Evolutionary conservation across 2,888 invertebrate species (phyloP), one percentile per base, ranked within the genome.

Genomic region (Harpalus rufipes): DNA sequence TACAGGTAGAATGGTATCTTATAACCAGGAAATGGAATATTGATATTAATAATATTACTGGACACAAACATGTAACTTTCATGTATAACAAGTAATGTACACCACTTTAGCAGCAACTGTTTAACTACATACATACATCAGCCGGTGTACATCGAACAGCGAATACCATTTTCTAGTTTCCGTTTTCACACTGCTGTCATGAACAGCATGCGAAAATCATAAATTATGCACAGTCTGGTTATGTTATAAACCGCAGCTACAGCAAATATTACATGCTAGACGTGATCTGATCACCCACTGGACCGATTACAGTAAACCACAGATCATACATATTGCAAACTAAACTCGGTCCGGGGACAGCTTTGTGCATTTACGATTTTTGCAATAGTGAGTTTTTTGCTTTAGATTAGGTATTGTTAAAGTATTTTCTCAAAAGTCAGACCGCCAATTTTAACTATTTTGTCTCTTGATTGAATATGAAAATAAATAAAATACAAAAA

Each of bases 141-240:
- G 12, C 44, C 2, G 7, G 12, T 51, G 44, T 51, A 10, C 44
- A 12, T 51, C 12, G 1, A 51, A 51, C 12, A 12, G 5, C 12
- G 1, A 51, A 51, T 4, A 51, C 44, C 12, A 51, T 51, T 51
- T 51, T 51, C 44, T 51, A 51, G 63, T 63, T 63, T 63, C 25
- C 21, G 25, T 63, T 63, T 63, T 63, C 25, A 63, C 63, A 25
- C 12, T 2, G 63, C 63, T 63, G 63, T 63, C 63, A 25, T 63
- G 32, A 8, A 1, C 63, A 63, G 16, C 59, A 16, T 16, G 14
- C 16, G 14, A 59, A 14, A 10, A 63, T 63, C 16, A 63, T 63
- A 63, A 63, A 63, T 63, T 63, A 63, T 63, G 16, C 21, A 25
- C 63, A 25, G 63, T 21, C 7, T 63, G 63, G 10, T 63, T 25